phyloP scores from a whole-genome alignment of 2,797 vertebrate genomes.

The Crenuchus spilurus region DNA sequence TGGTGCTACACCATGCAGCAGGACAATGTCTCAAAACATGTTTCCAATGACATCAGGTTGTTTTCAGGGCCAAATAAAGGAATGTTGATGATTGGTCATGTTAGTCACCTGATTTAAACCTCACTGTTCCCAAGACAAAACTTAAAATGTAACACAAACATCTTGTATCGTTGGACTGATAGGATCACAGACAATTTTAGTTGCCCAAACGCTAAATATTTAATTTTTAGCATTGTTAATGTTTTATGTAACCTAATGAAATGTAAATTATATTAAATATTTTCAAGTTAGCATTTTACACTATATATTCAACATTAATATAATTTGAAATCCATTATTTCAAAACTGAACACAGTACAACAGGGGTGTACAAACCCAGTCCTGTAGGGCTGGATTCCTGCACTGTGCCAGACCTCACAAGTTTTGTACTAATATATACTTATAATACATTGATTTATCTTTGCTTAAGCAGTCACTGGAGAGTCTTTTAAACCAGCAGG shows the following conservation, averaged over 20 bases:
- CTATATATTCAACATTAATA: background rate
- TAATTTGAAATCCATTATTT: background rate
- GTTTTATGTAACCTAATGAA: background rate
- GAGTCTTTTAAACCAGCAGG: too few relatives aligned
- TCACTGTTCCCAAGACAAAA: background rate
- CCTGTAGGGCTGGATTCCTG: too few relatives aligned
- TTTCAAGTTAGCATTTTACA: background rate
- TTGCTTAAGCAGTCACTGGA: too few relatives aligned
- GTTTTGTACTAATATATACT: too few relatives aligned
- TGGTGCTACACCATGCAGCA: background rate
- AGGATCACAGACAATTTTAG: too few relatives aligned
- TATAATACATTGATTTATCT: too few relatives aligned
- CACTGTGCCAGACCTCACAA: too few relatives aligned
- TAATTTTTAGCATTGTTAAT: too few relatives aligned
- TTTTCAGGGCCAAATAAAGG: background rate
- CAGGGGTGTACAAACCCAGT: too few relatives aligned
- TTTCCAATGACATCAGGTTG: background rate
- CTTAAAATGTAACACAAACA: background rate
- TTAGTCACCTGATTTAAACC: background rate
- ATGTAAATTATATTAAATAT: background rate
- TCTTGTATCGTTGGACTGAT: background rate
- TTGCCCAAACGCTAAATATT: background rate
- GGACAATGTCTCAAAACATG: background rate
- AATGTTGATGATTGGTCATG: background rate
- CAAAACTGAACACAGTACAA: too few relatives aligned